Conservation (phyloP, 1,140 invertebrate genomes). For the Aporrectodea caliginosa region DNA sequence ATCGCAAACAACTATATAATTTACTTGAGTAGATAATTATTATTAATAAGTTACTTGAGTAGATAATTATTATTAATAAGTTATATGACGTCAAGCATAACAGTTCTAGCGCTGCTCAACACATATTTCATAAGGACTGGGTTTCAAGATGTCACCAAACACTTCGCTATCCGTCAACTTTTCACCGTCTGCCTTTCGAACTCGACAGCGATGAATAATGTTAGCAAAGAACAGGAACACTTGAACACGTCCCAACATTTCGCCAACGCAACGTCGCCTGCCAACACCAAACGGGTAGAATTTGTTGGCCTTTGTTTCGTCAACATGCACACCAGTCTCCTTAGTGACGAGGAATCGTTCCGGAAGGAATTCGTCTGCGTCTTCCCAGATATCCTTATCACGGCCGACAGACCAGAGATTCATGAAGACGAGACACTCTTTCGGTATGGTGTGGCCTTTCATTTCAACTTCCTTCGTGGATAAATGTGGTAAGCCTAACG, state of each 20-base stretch:
- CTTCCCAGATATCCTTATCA: constrained; percentile 59
- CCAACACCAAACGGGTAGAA: constrained; percentile 26
- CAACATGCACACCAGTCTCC: neutral
- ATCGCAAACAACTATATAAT: too few species aligned
- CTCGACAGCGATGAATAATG: constrained; percentile 12
- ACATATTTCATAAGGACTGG: neutral
- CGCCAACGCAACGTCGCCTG: constrained; percentile 23
- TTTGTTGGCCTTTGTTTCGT: neutral
- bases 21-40: too few species aligned
- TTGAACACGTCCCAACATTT: constrained; percentile 17
- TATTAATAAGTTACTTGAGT: too few species aligned
- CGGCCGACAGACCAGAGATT: constrained; percentile 44
- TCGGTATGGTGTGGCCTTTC: constrained; percentile 46
- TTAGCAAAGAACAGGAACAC: constrained; percentile 11
- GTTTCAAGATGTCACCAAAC: constrained; percentile 26
- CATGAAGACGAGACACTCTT: constrained; percentile 45
- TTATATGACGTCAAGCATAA: too few species aligned
- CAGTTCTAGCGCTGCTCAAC: neutral
- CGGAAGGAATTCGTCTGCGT: constrained; percentile 67
- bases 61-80: too few species aligned
- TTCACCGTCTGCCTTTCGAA: neutral
- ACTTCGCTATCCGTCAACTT: neutral
- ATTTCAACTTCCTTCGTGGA: constrained; percentile 39
- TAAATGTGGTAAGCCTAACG: constrained; percentile 49
- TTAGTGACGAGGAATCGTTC: constrained; percentile 58